A percentile compares a stretch with the other conserved stretches of the same genome.
These are phyloP conservation scores for Macrotus californicus DNA, from an alignment of 2,113 vertebrate genomes.

Conservation along the genomic window DNA sequence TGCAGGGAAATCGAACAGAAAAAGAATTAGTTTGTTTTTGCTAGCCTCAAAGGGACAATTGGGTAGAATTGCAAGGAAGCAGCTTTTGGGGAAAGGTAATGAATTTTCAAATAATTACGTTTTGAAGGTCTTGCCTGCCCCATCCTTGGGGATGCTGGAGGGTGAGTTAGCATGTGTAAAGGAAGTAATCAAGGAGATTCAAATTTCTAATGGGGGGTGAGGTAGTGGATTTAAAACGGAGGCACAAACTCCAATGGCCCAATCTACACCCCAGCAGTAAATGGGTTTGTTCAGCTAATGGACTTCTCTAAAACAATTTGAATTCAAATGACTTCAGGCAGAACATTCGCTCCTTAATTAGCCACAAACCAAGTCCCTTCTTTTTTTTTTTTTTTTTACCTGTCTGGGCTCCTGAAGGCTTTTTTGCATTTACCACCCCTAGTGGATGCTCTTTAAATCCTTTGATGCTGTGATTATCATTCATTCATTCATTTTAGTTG, in stretches of 20 bases:
- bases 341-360: background rate
- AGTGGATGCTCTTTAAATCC: background rate
- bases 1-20: constrained; percentile 34
- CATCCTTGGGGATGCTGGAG: background rate
- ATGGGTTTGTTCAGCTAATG: background rate
- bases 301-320: background rate
- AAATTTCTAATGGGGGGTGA: background rate
- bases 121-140: constrained; percentile 14
- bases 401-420: background rate
- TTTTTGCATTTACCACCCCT: background rate
- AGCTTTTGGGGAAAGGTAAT: constrained; percentile 30
- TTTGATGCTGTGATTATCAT: background rate
- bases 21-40: constrained; percentile 40
- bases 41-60: background rate
- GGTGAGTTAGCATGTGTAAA: background rate
- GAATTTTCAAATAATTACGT: constrained; percentile 49
- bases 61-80: background rate
- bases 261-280: background rate
- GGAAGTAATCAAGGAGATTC: background rate
- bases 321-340: background rate
- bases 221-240: background rate
- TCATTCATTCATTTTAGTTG: background rate
- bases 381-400: background rate
- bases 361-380: background rate
- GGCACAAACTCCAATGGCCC: background rate